Evolutionary conservation across 2,888 invertebrate genomes (phyloP).

Genomic region (Eupelmus urozonus): DNA sequence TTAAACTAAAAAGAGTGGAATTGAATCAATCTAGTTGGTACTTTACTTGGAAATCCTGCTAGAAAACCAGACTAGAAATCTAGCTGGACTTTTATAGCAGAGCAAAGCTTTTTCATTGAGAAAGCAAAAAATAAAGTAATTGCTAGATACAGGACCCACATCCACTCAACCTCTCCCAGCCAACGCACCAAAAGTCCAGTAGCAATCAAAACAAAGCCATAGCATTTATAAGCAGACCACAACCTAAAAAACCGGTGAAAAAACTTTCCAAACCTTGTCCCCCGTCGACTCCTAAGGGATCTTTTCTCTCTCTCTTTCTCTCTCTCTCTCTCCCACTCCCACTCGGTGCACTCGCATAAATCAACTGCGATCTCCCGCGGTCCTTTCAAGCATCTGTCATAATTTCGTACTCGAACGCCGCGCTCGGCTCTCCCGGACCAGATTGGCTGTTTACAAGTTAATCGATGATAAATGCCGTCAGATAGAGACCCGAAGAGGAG

Average conservation of each 20-base stretch:
- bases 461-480: slow-evolving; percentile 74
- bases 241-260: not conserved
- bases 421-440: slow-evolving; percentile 36
- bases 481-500: slow-evolving; percentile 53
- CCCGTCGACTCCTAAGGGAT: not conserved
- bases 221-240: not conserved
- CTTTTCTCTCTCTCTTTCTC: too few relatives aligned
- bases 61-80: too few relatives aligned
- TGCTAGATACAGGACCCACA: not conserved
- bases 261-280: not conserved
- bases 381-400: slow-evolving; percentile 55
- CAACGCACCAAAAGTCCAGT: not conserved
- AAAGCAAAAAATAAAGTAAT: not conserved
- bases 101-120: too few relatives aligned
- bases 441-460: slow-evolving; percentile 63
- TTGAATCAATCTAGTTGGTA: not conserved
- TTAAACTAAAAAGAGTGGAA: too few relatives aligned
- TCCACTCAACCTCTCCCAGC: too few relatives aligned
- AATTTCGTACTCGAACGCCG: slow-evolving; percentile 44
- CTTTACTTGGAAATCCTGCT: too few relatives aligned
- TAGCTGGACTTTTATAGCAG: too few relatives aligned
- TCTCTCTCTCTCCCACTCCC: too few relatives aligned
- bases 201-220: slow-evolving; percentile 39
- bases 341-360: slow-evolving; percentile 24
- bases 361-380: slow-evolving; percentile 43